These are phyloP conservation scores for Ailuropoda melanoleuca DNA, from an alignment of 2,113 vertebrate species.

Conservation along the genomic window DNA sequence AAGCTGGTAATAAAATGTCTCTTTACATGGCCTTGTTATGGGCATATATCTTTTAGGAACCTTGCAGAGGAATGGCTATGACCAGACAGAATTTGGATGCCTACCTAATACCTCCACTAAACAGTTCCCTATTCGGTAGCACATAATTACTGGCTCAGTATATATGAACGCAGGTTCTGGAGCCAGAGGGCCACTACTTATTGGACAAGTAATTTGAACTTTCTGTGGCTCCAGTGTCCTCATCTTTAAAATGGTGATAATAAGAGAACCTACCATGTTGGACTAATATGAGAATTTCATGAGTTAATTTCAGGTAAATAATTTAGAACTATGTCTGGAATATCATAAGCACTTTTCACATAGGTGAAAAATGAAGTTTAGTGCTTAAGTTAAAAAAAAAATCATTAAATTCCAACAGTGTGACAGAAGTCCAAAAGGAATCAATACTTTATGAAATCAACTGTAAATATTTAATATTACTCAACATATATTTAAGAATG, in stretches of 20 bases:
- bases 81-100: neutral
- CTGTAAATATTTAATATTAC: neutral
- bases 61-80: neutral
- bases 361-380: neutral
- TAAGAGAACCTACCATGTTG: neutral
- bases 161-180: neutral
- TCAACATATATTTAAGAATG: neutral
- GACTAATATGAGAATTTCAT: neutral
- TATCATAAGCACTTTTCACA: neutral
- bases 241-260: constrained; percentile 13
- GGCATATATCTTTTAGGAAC: neutral
- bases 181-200: neutral
- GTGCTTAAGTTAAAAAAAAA: neutral
- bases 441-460: constrained; percentile 26
- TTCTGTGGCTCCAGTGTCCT: neutral
- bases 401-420: neutral
- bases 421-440: neutral
- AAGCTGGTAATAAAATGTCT: neutral
- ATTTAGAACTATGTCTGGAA: constrained; percentile 3
- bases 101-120: neutral
- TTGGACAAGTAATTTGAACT: neutral
- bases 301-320: neutral
- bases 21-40: neutral
- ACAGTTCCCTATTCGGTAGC: neutral
- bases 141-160: neutral